phyloP scores from a whole-genome alignment of 1,140 invertebrate species.

The Drepana arcuata region DNA sequence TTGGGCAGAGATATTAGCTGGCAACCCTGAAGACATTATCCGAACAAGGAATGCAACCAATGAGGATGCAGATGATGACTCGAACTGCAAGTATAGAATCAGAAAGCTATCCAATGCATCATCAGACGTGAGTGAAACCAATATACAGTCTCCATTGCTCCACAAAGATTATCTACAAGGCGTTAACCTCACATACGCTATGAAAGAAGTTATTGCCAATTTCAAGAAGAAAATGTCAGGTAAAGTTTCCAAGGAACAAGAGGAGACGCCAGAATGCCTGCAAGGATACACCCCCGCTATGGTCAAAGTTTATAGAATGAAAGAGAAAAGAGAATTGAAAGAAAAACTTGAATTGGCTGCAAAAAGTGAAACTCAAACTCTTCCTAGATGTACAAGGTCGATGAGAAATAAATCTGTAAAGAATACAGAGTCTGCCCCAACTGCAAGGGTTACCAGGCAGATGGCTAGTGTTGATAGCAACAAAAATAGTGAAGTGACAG shows the following conservation, averaged over 20 bases:
- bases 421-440: conserved; percentile 4
- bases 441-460: conserved; percentile 6
- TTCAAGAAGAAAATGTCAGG: conserved; percentile 51
- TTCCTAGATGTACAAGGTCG: conserved; percentile 40
- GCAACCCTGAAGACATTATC: conserved; percentile 73
- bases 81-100: conserved; percentile 59
- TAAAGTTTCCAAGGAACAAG: conserved; percentile 41
- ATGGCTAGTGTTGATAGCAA: conserved; percentile 10
- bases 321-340: conserved; percentile 52
- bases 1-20: conserved; percentile 73
- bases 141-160: conserved; percentile 46
- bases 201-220: conserved; percentile 71
- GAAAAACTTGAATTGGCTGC: conserved; percentile 47
- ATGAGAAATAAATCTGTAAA: conserved; percentile 21
- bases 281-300: conserved; percentile 73
- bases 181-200: conserved; percentile 72
- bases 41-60: conserved; percentile 53
- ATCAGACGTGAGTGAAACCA: conserved; percentile 39
- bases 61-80: conserved; percentile 53
- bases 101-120: conserved; percentile 60
- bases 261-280: conserved; percentile 32
- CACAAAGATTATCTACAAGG: conserved; percentile 62
- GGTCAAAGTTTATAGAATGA: conserved; percentile 62
- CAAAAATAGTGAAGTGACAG: conserved; percentile 7
- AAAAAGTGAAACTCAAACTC: conserved; percentile 20